Evolutionary conservation across 2,797 vertebrate species (phyloP).

Genomic region (Caiman crocodilus): DNA sequence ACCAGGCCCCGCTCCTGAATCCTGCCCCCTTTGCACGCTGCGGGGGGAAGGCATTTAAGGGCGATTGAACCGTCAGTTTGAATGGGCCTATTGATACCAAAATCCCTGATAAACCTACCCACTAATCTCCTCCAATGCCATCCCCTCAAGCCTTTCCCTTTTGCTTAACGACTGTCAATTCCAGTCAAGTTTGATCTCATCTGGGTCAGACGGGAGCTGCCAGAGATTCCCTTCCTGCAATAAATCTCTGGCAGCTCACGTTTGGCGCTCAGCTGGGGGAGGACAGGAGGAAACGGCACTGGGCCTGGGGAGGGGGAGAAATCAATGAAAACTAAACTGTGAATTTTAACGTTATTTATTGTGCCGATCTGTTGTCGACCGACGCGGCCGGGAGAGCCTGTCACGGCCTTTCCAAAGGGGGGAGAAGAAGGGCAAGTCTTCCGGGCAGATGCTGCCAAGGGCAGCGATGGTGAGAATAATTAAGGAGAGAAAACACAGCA

Average conservation of each 20-base stretch:
- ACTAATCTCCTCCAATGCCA: not conserved
- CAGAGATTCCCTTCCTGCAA: not conserved
- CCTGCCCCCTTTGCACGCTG: not conserved
- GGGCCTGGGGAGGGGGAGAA: not conserved
- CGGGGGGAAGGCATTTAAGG: not conserved
- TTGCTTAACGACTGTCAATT: not conserved
- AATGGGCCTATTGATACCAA: not conserved
- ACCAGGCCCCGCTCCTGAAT: not conserved
- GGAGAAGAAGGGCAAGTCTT: not conserved
- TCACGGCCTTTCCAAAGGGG: not conserved
- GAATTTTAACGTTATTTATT: not conserved
- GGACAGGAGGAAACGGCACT: too few species aligned
- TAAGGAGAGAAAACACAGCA: not conserved
- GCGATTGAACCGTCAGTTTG: not conserved
- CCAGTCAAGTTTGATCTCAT: not conserved
- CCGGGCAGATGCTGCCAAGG: not conserved
- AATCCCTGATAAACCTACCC: not conserved
- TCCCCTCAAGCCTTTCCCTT: not conserved
- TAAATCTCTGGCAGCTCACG: not conserved
- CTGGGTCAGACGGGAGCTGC: not conserved
- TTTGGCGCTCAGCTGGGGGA: not conserved
- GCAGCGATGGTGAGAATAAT: not conserved
- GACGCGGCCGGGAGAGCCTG: too few species aligned
- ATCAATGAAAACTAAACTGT: not conserved
- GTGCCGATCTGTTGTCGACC: not conserved